A percentile compares a stretch with the other conserved stretches of the same genome.
phyloP scores from a whole-genome alignment of 2,797 vertebrate genomes.

The Acanthurus tractus region DNA sequence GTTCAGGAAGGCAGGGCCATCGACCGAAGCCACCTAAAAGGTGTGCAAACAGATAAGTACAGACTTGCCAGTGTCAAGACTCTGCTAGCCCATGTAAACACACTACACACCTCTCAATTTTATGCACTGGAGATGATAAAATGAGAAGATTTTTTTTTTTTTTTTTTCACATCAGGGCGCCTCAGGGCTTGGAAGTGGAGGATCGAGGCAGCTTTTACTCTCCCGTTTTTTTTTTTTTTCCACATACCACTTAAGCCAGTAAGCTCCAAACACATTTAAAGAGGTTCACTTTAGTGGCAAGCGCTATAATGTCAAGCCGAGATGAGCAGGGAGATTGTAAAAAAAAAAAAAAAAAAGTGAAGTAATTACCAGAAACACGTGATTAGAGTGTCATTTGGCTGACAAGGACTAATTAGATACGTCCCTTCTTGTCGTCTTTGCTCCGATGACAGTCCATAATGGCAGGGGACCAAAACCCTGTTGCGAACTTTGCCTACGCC shows the following conservation, averaged over 20 bases:
- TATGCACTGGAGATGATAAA: conserved; percentile 74
- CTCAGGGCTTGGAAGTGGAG: conserved; percentile 63
- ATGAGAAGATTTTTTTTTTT: conserved; percentile 49
- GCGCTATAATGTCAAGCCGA: conserved; percentile 69
- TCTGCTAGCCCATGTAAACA: conserved; percentile 67
- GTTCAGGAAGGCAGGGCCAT: conserved; percentile 52
- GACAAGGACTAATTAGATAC: conserved; percentile 85
- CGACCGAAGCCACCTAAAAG: conserved; percentile 70
- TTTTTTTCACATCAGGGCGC: conserved; percentile 58
- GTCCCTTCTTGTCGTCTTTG: conserved; percentile 78
- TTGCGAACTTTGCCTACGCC: conserved; percentile 75
- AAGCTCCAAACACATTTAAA: conserved; percentile 70
- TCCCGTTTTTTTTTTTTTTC: conserved; percentile 12
- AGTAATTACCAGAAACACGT: conserved; percentile 86
- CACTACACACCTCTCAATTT: conserved; percentile 71
- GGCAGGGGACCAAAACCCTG: conserved; percentile 74
- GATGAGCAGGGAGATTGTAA: conserved; percentile 68
- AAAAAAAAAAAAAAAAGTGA: conserved; percentile 81
- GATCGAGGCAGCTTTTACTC: conserved; percentile 52
- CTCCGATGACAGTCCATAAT: conserved; percentile 73
- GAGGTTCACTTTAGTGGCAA: conserved; percentile 72
- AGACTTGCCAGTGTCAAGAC: conserved; percentile 63
- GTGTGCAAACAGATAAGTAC: conserved; percentile 78
- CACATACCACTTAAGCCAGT: conserved; percentile 17
- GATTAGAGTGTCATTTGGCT: conserved; percentile 86